Base-by-base conservation (phyloP, 1,140 invertebrate species). In the Bombus affinis region DNA sequence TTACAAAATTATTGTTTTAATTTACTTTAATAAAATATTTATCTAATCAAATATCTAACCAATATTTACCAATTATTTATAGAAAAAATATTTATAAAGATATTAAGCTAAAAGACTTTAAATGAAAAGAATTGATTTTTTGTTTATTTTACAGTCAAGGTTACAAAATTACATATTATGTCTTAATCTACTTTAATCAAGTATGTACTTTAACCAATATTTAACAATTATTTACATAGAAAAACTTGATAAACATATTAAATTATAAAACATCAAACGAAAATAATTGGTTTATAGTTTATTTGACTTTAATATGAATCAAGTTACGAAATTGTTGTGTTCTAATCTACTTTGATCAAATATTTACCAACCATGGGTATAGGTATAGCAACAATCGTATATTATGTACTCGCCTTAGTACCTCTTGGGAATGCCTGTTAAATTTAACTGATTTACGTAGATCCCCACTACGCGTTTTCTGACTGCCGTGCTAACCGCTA, bases 351-450 rank as follows among this genome's bases (percentile, higher is more conserved):
- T 37, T 13, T 18, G 44, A 35, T 68, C 28, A 47, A 44, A 28
- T 70, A 70, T 37, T 35, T 32, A 57, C 25, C 3, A 22, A 28
- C 8, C 74, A 32, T 10, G 18, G 47, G 18, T 32, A 32, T 44
- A n/a, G 18, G 12, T 28, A 65, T 47, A n/a, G n/a, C 37, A 15
- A 76, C 35, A 66, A 57, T 39, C 32, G 53, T 71, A 12, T 71
- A 42, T 84, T 84, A 53, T 44, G 77, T 78, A 59, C 32, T 70
- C 66, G 82, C 75, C 82, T 53, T 57, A 70, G 44, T 79, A 71
- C 39, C 22, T 53, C 47, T 53, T 79, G 47, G 5, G 82, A 71
- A 80, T 71, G 83, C 53, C 77, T 85, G 76, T 85, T 77, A 85
- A 73, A 57, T 80, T 80, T 53, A n/a, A 39, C 53, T 47, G 68